phyloP scores from a whole-genome alignment of 2,888 invertebrate species.

The Dynastes hyllus region DNA sequence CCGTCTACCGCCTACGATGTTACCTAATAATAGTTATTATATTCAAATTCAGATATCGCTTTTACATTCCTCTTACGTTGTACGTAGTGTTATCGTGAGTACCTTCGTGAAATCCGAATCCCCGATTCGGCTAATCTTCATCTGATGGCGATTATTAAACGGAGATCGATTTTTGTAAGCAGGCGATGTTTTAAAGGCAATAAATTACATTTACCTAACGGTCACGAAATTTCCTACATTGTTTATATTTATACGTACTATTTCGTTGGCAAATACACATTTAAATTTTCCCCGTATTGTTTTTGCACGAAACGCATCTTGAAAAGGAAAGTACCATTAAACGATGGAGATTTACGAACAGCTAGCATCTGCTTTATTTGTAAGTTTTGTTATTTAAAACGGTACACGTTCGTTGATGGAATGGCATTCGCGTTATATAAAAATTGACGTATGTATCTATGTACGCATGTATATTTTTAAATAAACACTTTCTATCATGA shows the following conservation, averaged over 20 bases:
- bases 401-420: conserved; percentile 13
- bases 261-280: neutral
- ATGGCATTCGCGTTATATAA: conserved; percentile 36
- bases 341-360: conserved; percentile 23
- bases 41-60: conserved; percentile 4
- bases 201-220: conserved; percentile 10
- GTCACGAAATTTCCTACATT: conserved; percentile 16
- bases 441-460: conserved; percentile 9
- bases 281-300: neutral
- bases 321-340: conserved; percentile 33
- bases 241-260: neutral
- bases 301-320: conserved; percentile 22
- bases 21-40: neutral
- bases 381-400: conserved; percentile 17
- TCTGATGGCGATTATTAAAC: conserved; percentile 4
- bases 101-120: neutral
- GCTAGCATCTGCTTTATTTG: conserved; percentile 24
- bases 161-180: neutral
- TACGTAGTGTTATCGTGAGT: neutral
- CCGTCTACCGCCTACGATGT: neutral
- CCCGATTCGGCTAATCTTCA: neutral
- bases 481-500: conserved; percentile 28
- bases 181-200: neutral
- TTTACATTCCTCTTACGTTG: neutral
- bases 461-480: neutral